Conservation (phyloP, 2,113 vertebrate species). For the Caracal caracal region DNA sequence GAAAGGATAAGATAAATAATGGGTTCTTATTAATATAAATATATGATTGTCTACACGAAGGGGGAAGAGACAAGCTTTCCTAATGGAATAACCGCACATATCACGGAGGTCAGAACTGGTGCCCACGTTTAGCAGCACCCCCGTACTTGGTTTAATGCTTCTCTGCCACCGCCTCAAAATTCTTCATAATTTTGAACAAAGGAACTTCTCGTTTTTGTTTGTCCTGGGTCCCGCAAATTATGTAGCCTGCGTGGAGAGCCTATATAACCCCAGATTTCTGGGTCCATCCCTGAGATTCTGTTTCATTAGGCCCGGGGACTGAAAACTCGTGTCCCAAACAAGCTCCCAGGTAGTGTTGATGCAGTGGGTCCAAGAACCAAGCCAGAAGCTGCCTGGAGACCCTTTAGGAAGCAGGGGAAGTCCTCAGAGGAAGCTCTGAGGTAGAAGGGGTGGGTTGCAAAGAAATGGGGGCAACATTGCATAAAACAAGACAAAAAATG, state of each 20-base stretch:
- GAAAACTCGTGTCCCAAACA: neutral
- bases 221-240: neutral
- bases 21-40: neutral
- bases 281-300: neutral
- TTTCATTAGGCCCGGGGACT: neutral
- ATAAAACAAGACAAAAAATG: neutral
- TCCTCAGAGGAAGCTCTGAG: neutral
- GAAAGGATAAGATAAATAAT: neutral
- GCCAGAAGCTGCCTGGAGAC: neutral
- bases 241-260: neutral
- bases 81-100: neutral
- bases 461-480: accelerated
- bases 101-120: too few relatives aligned
- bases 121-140: neutral
- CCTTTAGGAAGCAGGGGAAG: neutral
- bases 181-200: neutral
- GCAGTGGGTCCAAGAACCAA: neutral
- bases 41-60: neutral
- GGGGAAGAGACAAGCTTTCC: too few relatives aligned
- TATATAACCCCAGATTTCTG: too few relatives aligned
- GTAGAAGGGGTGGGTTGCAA: neutral
- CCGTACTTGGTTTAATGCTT: neutral
- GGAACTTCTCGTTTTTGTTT: neutral
- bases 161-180: neutral
- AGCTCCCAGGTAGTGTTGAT: too few relatives aligned